A percentile compares a stretch with the other conserved stretches of the same genome.
Evolutionary conservation across 2,888 invertebrate genomes (phyloP).

Genomic region (Belgica antarctica): DNA sequence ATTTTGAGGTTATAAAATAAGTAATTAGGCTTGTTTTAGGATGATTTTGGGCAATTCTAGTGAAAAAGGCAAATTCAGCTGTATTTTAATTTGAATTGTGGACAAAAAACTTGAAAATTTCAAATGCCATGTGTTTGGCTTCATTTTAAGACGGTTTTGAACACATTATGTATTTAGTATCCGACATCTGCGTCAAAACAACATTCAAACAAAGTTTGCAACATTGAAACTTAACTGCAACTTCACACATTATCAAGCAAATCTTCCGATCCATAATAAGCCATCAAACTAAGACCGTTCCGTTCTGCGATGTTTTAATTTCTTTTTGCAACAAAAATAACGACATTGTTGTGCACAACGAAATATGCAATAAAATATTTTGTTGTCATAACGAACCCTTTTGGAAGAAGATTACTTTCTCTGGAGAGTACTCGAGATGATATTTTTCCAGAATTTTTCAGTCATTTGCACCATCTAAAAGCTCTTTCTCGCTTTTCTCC

Average conservation of each 20-base stretch:
- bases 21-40: no score
- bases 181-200: not conserved
- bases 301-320: not conserved
- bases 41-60: no score
- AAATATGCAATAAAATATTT: not conserved
- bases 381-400: not conserved
- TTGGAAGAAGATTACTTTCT: not conserved
- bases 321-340: not conserved
- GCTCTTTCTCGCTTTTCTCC: slow-evolving; percentile 1
- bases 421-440: slow-evolving; percentile 4
- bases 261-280: not conserved
- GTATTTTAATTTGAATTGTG: no score
- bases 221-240: not conserved
- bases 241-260: no score
- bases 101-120: no score
- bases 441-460: not conserved
- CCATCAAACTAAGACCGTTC: slow-evolving; percentile 1
- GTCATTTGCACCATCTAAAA: slow-evolving; percentile 27
- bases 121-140: no score
- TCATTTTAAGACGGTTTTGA: not conserved
- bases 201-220: not conserved
- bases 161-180: no score
- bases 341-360: not conserved
- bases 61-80: no score
- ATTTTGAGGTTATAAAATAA: no score